Conservation (phyloP, 2,888 invertebrate species). For the Pachydiplax longipennis region DNA sequence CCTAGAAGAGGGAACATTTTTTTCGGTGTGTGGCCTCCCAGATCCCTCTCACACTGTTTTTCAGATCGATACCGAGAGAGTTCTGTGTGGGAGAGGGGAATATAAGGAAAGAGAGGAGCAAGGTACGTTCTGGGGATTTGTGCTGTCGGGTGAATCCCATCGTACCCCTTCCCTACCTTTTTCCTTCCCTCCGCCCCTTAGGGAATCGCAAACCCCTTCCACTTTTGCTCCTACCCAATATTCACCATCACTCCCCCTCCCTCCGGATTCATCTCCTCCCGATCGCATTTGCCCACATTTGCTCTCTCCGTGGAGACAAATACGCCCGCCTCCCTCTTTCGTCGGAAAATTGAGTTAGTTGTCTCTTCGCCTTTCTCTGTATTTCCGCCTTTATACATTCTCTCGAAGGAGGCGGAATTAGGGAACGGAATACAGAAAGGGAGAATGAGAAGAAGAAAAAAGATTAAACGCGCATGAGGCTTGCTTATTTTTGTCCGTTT, state of each 20-base stretch:
- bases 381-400: not conserved
- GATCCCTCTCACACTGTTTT: not conserved
- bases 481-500: not conserved
- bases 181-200: not conserved
- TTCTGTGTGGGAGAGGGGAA: not conserved
- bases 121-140: slow-evolving; percentile 36
- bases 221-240: not conserved
- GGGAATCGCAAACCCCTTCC: not conserved
- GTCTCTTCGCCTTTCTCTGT: not conserved
- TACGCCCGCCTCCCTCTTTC: slow-evolving; percentile 12
- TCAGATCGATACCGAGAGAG: slow-evolving; percentile 15
- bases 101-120: not conserved
- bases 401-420: not conserved
- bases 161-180: not conserved
- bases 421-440: not conserved
- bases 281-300: not conserved
- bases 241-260: not conserved
- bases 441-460: not conserved
- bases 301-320: not conserved
- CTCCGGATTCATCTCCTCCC: not conserved
- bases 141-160: slow-evolving; percentile 22
- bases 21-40: not conserved
- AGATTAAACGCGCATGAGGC: not conserved
- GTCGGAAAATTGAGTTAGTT: slow-evolving; percentile 37
- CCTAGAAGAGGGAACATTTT: not conserved